Conservation (phyloP, 2,888 invertebrate species). For the Acholoe squamosa region DNA sequence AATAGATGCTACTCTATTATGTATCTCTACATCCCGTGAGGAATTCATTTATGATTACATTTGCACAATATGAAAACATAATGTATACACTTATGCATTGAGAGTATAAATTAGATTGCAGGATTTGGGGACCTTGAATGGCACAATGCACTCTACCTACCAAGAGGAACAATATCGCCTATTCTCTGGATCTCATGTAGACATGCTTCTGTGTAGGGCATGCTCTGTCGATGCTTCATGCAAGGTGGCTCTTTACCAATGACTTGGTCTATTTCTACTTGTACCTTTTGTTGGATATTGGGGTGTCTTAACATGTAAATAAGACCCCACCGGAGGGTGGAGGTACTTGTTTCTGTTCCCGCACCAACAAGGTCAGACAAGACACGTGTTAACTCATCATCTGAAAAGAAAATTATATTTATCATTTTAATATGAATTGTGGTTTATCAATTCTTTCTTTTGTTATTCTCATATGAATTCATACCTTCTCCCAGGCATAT, state of each 20-base stretch:
- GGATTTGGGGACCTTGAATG: no score
- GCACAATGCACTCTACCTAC: slow-evolving; percentile 62
- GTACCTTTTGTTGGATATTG: slow-evolving; percentile 53
- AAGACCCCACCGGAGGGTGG: slow-evolving; percentile 55
- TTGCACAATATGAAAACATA: no score
- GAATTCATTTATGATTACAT: no score
- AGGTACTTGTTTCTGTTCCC: slow-evolving; percentile 55
- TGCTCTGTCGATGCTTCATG: slow-evolving; percentile 48
- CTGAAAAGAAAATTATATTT: neutral
- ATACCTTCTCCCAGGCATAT: no score
- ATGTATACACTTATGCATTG: no score
- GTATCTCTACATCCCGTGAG: no score
- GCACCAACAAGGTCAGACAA: slow-evolving; percentile 56
- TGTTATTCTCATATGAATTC: no score
- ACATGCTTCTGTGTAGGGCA: slow-evolving; percentile 65
- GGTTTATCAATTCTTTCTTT: no score
- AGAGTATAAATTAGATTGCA: no score
- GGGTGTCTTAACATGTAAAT: slow-evolving; percentile 56
- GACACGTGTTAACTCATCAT: neutral
- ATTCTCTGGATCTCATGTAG: slow-evolving; percentile 75
- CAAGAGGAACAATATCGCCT: slow-evolving; percentile 80
- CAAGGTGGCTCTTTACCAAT: slow-evolving; percentile 46
- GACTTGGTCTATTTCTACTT: slow-evolving; percentile 58
- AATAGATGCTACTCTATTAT: no score
- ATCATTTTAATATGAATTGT: no score